A percentile compares a stretch with the other conserved stretches of the same genome.
Conservation (phyloP, 2,797 vertebrate genomes). For the Pristis pectinata region DNA sequence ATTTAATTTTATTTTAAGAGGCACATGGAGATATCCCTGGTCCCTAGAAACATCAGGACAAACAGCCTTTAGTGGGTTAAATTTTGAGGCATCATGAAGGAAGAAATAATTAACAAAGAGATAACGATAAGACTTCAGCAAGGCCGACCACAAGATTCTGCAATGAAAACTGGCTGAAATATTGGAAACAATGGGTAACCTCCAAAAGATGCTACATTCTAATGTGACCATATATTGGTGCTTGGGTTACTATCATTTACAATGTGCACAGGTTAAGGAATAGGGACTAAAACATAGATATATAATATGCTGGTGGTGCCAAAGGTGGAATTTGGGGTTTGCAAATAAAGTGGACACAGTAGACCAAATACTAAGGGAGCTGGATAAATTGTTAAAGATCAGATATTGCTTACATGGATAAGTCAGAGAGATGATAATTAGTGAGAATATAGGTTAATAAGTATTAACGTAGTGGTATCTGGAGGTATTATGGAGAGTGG, state of each 20-base stretch:
- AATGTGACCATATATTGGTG: background rate
- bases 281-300: background rate
- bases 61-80: background rate
- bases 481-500: background rate
- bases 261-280: background rate
- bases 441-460: background rate
- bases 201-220: background rate
- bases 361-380: background rate
- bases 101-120: background rate
- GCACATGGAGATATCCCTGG: background rate
- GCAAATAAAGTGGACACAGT: background rate
- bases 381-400: background rate
- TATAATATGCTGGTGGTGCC: background rate
- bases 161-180: background rate
- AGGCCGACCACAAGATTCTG: background rate
- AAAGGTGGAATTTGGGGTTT: background rate
- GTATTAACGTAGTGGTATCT: background rate
- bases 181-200: background rate
- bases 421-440: background rate
- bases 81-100: background rate
- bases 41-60: background rate
- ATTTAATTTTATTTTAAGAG: background rate
- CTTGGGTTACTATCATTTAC: background rate
- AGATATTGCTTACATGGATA: background rate
- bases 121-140: background rate